Evolutionary conservation across 2,113 vertebrate genomes (phyloP).

Genomic region (Apodemus speciosus): DNA sequence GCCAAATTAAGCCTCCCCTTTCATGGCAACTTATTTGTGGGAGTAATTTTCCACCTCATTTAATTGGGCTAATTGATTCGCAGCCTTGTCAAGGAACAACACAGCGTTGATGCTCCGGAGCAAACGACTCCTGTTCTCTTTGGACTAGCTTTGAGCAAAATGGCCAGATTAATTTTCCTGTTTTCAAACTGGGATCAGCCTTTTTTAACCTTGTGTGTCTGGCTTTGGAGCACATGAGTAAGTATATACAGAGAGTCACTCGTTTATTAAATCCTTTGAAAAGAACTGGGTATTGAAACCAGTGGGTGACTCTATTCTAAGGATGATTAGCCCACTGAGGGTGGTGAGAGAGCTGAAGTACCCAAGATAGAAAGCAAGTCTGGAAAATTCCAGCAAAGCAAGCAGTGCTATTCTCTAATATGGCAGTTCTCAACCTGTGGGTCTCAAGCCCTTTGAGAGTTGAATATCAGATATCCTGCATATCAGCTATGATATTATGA

Average conservation of each 20-base stretch:
- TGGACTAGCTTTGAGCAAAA: constrained; percentile 58
- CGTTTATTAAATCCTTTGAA: constrained; percentile 44
- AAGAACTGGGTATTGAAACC: constrained; percentile 30
- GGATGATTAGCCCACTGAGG: constrained; percentile 14
- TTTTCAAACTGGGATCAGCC: constrained; percentile 25
- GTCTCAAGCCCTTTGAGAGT: not conserved
- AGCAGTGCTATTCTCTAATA: not conserved
- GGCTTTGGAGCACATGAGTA: not conserved
- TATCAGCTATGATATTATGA: not conserved
- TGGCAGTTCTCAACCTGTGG: not conserved
- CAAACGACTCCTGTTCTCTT: constrained; percentile 16
- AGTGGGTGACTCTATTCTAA: not conserved
- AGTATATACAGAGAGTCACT: constrained; percentile 4
- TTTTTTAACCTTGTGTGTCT: constrained; percentile 5
- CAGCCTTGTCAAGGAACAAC: constrained; percentile 49
- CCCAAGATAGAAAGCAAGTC: not conserved
- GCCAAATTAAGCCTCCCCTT: constrained; percentile 78
- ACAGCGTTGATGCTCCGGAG: constrained; percentile 26
- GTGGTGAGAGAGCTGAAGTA: not conserved
- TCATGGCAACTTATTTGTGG: constrained; percentile 74
- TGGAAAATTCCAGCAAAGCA: not conserved
- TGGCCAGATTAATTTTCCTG: constrained; percentile 65
- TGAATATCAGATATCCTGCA: not conserved
- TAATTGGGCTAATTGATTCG: constrained; percentile 81
- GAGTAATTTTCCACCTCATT: constrained; percentile 83